Evolutionary conservation across 1,140 invertebrate species (phyloP), one percentile per base, ranked within the genome.

Genomic region (Drosophila grimshawi): DNA sequence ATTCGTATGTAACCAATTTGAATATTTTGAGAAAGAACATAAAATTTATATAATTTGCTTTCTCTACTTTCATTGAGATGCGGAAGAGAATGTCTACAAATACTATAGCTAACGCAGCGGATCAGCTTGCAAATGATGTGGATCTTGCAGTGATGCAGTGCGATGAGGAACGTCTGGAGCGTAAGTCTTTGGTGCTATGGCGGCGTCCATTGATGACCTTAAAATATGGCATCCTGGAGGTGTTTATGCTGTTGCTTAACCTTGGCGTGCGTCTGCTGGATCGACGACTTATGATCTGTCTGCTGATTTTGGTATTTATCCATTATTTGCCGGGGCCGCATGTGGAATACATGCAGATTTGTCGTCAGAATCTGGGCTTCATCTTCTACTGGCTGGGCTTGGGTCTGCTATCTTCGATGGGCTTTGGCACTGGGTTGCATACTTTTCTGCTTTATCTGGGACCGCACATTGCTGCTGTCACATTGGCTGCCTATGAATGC

Each of bases 381-480:
- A 96, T 95, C 93, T 76, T 95, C 2, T 99, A 99, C 94, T 99
- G 99, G 99, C 94, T 98, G 76, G 96, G 97, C n/a, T 94, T 99
- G 46, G 99, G 99, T 33, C 95, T 99, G 30, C 94, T 99, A 52
- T 99, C 98, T 19, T 99, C 98, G n/a, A 97, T 99, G 52, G 99
- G 99, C 5, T 94, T 99, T 33, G 99, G 99, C 5, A 99, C 98
- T 0, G 99, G 99, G 5, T 94, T 99, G 33, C 99, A 99, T 93
- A 99, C 99, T 37, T 99, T 99, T 94, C 94, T 99, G 19, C 93
- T 99, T 39, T 99, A 99, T 93, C 93, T 99, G 78, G 98, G 98
- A 29, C 97, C 97, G 27, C 96, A 97, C 85, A 97, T 98, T 92
- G 96, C 97, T 8, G 94, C 96, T 53, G 98, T 99, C 7, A 99